Evolutionary conservation across 2,113 vertebrate genomes (phyloP).

Genomic region (Stegostoma tigrinum): DNA sequence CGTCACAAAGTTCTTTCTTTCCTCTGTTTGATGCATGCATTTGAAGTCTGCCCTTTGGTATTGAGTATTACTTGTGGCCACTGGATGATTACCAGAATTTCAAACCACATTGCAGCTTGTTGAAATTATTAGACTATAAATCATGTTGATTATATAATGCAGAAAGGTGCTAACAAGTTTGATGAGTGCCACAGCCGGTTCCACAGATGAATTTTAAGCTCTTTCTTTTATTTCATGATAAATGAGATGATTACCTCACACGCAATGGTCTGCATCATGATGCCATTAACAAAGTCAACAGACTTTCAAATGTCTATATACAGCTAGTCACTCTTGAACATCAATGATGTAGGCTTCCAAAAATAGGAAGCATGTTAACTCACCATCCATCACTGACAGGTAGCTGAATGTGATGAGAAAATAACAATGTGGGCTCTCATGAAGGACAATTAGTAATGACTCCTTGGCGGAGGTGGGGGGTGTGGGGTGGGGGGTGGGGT

Average conservation of each 20-base stretch:
- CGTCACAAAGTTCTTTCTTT: background rate
- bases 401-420: background rate
- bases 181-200: conserved; percentile 28
- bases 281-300: conserved; percentile 29
- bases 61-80: too few species aligned
- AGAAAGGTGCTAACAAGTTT: conserved; percentile 39
- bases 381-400: conserved; percentile 30
- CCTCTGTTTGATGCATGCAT: background rate
- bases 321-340: conserved; percentile 37
- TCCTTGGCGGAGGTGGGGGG: too few species aligned
- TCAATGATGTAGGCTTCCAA: conserved; percentile 41
- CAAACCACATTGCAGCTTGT: background rate
- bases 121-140: background rate
- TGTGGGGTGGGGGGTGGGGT: too few species aligned
- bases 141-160: background rate
- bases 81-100: background rate
- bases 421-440: background rate
- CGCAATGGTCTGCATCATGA: conserved; percentile 12
- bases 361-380: conserved; percentile 39
- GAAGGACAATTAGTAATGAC: background rate
- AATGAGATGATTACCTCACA: conserved; percentile 36
- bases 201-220: background rate
- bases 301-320: conserved; percentile 6
- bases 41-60: background rate
- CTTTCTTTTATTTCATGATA: conserved; percentile 23